Base-by-base conservation (phyloP, 2,797 vertebrate genomes). In the Cossypha polioptera region DNA sequence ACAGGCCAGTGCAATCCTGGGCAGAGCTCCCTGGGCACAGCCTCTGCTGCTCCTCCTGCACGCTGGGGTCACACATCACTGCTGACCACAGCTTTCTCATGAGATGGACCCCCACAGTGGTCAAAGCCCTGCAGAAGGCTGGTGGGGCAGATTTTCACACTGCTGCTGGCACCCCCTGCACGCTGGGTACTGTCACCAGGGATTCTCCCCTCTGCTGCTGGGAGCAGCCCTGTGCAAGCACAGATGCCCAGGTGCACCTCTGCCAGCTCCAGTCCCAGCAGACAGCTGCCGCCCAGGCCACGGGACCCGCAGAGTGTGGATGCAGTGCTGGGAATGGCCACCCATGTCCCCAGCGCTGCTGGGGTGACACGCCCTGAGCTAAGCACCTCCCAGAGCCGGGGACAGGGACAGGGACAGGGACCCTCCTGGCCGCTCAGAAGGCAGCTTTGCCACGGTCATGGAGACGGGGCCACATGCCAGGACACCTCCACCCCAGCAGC, bases 271-370 rank as follows among this genome's bases (percentile, higher is more conserved):
- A 1, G 12, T 7, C 38, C 38, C 57, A 43, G 54, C 45, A 74
- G 35, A 18, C 12, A 43, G 43, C 0, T 0, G 21, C 45, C 77
- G 29, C 33, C 67, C 43, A 40, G 33, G 43, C 55, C 24, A 7
- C 1, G 18, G 28, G 8, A 21, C 7, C 54, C 15, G 54, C 19
- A 45, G 50, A 38, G 24, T 7, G 13, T 20, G 36, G 25, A 14
- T 0, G 2, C n/a, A 7, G 7, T 0, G 0, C 3, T 50, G 53
- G 53, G 29, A 81, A 43, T 24, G 36, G 33, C 40, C 55, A n/a
- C 16, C 10, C 29, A 31, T 0, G 2, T 35, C 42, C 75, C 14
- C 55, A 36, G 59, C 43, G 29, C 11, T 10, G 43, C 81, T 22
- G 7, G 45, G 31, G 31, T 16, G 19, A 15, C 71, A 1, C 6